phyloP scores from a whole-genome alignment of 2,888 invertebrate genomes.

The Calliscelio sp. region DNA sequence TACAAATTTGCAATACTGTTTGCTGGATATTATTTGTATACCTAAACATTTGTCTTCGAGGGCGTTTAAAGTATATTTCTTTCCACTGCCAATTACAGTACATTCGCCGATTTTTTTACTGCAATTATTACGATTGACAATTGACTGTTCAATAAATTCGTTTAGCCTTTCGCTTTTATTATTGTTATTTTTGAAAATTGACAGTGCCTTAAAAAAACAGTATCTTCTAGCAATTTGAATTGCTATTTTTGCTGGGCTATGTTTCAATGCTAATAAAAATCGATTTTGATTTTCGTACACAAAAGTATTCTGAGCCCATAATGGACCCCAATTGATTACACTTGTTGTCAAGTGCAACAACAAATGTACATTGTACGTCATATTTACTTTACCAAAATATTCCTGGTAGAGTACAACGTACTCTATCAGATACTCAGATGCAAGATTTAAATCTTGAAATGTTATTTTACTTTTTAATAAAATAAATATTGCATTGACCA shows the following conservation, averaged over 20 bases:
- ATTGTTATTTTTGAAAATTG: background rate
- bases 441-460: background rate
- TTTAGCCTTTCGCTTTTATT: background rate
- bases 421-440: slow-evolving; percentile 6
- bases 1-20: background rate
- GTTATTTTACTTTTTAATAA: slow-evolving; percentile 13
- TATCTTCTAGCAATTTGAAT: slow-evolving; percentile 45
- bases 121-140: background rate
- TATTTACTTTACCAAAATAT: slow-evolving; percentile 28
- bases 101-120: background rate
- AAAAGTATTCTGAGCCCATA: slow-evolving; percentile 17
- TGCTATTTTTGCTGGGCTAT: slow-evolving; percentile 32
- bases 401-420: slow-evolving; percentile 12
- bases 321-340: slow-evolving; percentile 31
- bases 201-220: slow-evolving; percentile 1
- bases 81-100: background rate
- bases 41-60: background rate
- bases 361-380: slow-evolving; percentile 11
- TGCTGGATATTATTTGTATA: background rate
- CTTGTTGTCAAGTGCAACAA: slow-evolving; percentile 22
- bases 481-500: slow-evolving; percentile 17
- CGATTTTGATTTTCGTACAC: slow-evolving; percentile 63
- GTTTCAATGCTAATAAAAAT: slow-evolving; percentile 31
- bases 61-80: background rate
- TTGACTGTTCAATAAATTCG: background rate